Evolutionary conservation across 2,888 invertebrate genomes (phyloP), one percentile per base, ranked within the genome.

Genomic region (Latrodectus hesperus): DNA sequence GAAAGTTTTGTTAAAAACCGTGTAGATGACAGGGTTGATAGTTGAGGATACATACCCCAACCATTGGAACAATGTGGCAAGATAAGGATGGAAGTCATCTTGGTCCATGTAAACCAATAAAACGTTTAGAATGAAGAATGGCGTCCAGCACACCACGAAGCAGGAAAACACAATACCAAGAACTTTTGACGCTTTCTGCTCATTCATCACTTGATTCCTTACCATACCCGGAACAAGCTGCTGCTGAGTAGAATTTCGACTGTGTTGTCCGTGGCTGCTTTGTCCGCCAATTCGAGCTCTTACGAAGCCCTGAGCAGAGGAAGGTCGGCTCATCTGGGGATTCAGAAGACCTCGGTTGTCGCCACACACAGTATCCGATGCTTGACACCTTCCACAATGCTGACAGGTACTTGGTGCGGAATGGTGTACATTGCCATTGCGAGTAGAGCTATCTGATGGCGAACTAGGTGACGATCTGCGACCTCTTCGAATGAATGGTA

Each of bases 161-260:
- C 97, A 97, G 92, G 97, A 97, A 93, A 98, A 98, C 1, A 98
- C 97, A 0, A 98, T 96, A 5, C 98, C 98, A 26, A 98, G 93
- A 8, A 98, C 98, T 93, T 98, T 98, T 14, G 98, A 98, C 0
- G 99, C 99, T 92, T 98, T 98, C 92, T 98, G 98, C 92, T 99
- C 98, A 79, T 97, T 94, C 8, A 96, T 94, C 80, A 98, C 93
- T 68, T 95, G 91, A 96, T 96, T 86, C 70, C 90, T 78, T 14
- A 90, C 77, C 89, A 90, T 89, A 6, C 84, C 87, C 12, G 84
- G 88, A 10, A 83, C 88, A 26, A 82, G 60, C 38, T 89, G 80
- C 26, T 89, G 89, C 17, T 86, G 87, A 4, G 72, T 70, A 17
- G 79, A 77, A 9, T 14, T 38, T 14, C 51, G n/a, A n/a, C 22